Conservation (phyloP, 30 jellyfish, hydroid and myxozoan genomes). For the Aurelia aurita complex sp. Pacific region DNA sequence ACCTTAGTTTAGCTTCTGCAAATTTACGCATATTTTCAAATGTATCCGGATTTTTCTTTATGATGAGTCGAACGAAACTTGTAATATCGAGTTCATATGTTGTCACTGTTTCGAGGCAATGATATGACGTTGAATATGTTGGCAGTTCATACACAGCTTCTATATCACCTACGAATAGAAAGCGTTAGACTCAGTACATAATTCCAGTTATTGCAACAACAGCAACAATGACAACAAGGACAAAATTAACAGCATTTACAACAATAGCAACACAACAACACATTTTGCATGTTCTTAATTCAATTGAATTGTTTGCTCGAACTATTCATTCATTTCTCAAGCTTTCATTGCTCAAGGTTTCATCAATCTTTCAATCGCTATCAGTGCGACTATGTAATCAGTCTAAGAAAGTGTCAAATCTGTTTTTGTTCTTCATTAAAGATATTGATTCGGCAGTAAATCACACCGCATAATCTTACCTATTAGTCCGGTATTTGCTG, state of each 20-base stretch:
- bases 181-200: background rate
- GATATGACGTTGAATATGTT: slow-evolving; percentile 65
- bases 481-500: slow-evolving; percentile 43
- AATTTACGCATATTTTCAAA: slow-evolving; percentile 67
- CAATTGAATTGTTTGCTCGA: no score
- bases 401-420: no score
- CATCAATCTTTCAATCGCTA: no score
- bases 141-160: slow-evolving; percentile 51
- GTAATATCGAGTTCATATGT: slow-evolving; percentile 73
- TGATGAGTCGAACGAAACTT: slow-evolving; percentile 77
- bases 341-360: no score
- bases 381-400: no score
- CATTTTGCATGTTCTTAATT: no score
- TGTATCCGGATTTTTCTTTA: slow-evolving; percentile 90
- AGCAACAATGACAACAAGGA: no score
- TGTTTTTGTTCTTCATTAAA: background rate
- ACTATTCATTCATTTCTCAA: no score
- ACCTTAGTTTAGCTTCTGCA: slow-evolving; percentile 66
- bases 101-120: slow-evolving; percentile 71
- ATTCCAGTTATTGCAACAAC: no score
- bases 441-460: background rate
- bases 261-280: no score
- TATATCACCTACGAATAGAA: slow-evolving; percentile 17
- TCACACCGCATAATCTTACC: slow-evolving; percentile 13
- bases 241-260: no score